phyloP scores from a whole-genome alignment of 2,888 invertebrate genomes.

The Agrotis ipsilon region DNA sequence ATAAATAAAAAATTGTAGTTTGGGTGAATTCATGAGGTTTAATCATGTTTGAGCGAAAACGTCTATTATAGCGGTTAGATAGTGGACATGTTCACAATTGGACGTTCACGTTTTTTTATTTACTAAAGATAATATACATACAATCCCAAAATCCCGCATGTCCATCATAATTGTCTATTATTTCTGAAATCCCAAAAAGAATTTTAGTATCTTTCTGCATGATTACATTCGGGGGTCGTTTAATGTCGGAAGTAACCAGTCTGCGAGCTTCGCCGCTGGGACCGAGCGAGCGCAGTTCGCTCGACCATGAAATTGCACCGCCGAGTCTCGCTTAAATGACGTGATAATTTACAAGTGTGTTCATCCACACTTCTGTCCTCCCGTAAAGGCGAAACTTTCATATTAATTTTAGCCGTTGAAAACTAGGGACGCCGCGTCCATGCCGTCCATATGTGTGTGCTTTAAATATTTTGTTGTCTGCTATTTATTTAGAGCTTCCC shows the following conservation, averaged over 20 bases:
- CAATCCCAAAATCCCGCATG: conserved; percentile 9
- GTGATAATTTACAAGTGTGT: conserved; percentile 81
- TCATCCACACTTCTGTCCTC: conserved; percentile 72
- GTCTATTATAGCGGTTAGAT: background rate
- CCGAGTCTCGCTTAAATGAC: conserved; percentile 77
- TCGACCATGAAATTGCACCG: conserved; percentile 80
- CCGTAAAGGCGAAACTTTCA: conserved; percentile 68
- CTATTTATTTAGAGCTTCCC: conserved; percentile 25
- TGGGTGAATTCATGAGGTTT: too few relatives aligned
- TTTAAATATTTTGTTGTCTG: conserved; percentile 38
- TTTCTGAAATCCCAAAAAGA: conserved; percentile 49
- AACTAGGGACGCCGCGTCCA: conserved; percentile 51
- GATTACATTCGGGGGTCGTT: conserved; percentile 63
- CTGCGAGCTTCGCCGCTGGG: conserved; percentile 59
- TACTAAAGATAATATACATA: background rate
- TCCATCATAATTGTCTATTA: conserved; percentile 55
- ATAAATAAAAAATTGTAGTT: too few relatives aligned
- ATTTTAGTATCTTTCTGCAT: conserved; percentile 60
- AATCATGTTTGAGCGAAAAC: background rate
- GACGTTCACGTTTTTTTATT: background rate
- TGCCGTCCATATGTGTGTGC: conserved; percentile 24
- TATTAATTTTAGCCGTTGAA: conserved; percentile 68
- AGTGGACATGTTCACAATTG: background rate
- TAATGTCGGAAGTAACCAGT: conserved; percentile 60
- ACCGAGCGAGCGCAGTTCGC: conserved; percentile 63